phyloP scores from a whole-genome alignment of 2,888 invertebrate species.

The Ceriagrion tenellum region DNA sequence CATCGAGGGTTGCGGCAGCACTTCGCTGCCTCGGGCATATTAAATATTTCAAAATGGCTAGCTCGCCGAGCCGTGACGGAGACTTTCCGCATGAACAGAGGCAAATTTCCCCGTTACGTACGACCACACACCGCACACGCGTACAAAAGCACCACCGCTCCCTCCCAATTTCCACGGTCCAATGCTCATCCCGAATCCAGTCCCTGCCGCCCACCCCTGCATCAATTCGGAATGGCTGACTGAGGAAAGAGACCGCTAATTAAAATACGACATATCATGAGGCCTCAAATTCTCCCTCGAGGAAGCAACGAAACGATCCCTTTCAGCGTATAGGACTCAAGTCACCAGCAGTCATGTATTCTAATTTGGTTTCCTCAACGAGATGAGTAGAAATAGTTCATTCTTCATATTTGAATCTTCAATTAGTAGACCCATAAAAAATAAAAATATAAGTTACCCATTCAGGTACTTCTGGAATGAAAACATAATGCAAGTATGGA shows the following conservation, averaged over 20 bases:
- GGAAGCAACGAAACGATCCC: not conserved
- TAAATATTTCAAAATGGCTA: not conserved
- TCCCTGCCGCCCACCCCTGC: not conserved
- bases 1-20: not conserved
- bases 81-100: slow-evolving; percentile 33
- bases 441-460: no score
- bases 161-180: slow-evolving; percentile 24
- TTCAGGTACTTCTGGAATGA: no score
- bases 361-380: no score
- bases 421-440: no score
- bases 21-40: not conserved
- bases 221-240: not conserved
- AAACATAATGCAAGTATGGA: no score
- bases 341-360: no score
- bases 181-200: not conserved
- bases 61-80: not conserved
- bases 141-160: not conserved
- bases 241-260: not conserved
- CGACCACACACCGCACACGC: not conserved
- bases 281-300: not conserved
- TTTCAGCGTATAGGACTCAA: no score
- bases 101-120: slow-evolving; percentile 11
- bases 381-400: no score
- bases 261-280: not conserved
- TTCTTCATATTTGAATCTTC: no score